Percentiles rank a stretch among this genome's conserved stretches.
Conservation (phyloP, 2,888 invertebrate genomes). For the Colostygia pectinataria region DNA sequence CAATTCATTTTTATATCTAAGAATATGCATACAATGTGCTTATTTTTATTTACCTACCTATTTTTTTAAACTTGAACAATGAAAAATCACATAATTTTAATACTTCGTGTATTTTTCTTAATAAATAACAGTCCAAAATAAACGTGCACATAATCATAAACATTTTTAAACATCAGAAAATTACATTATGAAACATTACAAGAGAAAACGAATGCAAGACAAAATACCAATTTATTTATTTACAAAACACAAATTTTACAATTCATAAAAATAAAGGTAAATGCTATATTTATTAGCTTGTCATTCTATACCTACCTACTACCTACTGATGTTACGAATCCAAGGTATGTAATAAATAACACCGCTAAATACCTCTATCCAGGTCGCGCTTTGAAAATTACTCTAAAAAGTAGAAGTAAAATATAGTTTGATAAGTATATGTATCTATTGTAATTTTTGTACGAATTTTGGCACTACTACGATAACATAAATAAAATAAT, state of each 20-base stretch:
- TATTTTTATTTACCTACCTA: too few relatives aligned
- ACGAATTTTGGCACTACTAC: too few relatives aligned
- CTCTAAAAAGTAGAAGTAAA: too few relatives aligned
- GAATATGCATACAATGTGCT: too few relatives aligned
- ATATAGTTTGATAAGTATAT: too few relatives aligned
- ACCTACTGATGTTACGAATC: slow-evolving; percentile 11
- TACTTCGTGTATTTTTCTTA: slow-evolving; percentile 26
- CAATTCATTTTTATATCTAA: too few relatives aligned
- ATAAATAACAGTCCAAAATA: slow-evolving; percentile 30
- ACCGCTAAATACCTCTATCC: too few relatives aligned
- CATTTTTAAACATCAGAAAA: slow-evolving; percentile 2
- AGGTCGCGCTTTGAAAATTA: too few relatives aligned
- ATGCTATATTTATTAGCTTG: slow-evolving; percentile 10
- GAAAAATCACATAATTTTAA: neutral
- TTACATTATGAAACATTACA: slow-evolving; percentile 3
- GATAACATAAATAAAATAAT: too few relatives aligned
- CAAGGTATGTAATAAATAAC: slow-evolving; percentile 1
- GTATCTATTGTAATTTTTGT: too few relatives aligned
- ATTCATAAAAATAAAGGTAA: slow-evolving; percentile 11
- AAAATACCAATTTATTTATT: too few relatives aligned
- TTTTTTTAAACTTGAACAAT: too few relatives aligned
- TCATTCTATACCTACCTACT: slow-evolving; percentile 6
- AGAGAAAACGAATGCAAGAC: slow-evolving; percentile 5
- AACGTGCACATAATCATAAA: slow-evolving; percentile 6
- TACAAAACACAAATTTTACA: slow-evolving; percentile 6